phyloP scores from a whole-genome alignment of 2,888 invertebrate genomes.

The Smittia sp. region DNA sequence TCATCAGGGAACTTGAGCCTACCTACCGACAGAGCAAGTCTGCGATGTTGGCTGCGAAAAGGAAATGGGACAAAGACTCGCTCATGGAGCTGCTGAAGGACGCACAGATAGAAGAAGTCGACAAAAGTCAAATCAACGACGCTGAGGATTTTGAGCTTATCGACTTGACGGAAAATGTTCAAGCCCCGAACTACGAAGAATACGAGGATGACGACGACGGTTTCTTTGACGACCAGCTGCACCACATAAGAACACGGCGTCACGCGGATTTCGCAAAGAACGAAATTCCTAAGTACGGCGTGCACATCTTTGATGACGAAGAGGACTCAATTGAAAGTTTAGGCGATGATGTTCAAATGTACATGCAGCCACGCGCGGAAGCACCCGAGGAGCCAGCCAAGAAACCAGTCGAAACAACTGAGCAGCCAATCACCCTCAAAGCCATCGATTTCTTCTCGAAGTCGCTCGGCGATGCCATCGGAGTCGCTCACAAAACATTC shows the following conservation, averaged over 20 bases:
- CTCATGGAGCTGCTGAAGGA: constrained; percentile 30
- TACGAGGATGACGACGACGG: constrained; percentile 33
- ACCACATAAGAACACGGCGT: constrained; percentile 4
- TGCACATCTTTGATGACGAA: constrained; percentile 1
- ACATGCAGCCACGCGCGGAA: neutral
- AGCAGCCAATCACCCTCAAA: neutral
- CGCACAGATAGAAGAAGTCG: constrained; percentile 13
- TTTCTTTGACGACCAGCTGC: constrained; percentile 8
- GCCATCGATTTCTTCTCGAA: constrained; percentile 24
- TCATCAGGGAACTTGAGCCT: constrained; percentile 42
- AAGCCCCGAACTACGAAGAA: constrained; percentile 12
- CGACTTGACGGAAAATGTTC: constrained; percentile 19
- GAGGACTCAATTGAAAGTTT: constrained; percentile 21
- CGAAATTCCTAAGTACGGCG: constrained; percentile 15
- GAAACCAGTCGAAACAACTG: neutral
- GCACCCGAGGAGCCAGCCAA: neutral
- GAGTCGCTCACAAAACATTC: constrained; percentile 5
- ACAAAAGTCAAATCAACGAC: neutral
- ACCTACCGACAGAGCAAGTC: constrained; percentile 41
- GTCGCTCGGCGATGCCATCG: constrained; percentile 16
- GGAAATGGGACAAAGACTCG: constrained; percentile 15
- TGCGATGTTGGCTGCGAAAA: constrained; percentile 17
- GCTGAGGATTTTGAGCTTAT: constrained; percentile 31
- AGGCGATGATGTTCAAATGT: neutral
- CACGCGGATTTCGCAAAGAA: neutral